Base-by-base conservation (phyloP, 2,113 vertebrate species). In the Peromyscus polionotus region DNA sequence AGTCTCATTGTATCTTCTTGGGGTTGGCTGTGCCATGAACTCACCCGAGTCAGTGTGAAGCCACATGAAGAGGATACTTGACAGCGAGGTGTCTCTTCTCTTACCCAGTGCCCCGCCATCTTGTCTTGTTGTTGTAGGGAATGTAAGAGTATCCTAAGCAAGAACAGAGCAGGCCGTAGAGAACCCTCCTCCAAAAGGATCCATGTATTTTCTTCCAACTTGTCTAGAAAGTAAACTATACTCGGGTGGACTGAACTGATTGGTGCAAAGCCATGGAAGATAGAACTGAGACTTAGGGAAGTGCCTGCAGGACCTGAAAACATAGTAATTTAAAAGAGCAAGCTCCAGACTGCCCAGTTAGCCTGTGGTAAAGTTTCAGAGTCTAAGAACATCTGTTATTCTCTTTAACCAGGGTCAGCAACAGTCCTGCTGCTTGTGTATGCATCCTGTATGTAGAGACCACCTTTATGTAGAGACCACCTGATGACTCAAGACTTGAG, bases 171-270 rank as follows among this genome's bases (percentile, higher is more conserved):
- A 83, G 51, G n/a, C 28, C 14, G n/a, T 11, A 36, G 84, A 48
- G 65, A 42, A 61, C 76, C 17, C 42, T 65, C 22, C 57, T 33
- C 42, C 26, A 73, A 39, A 48, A 77, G 28, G 51, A 51, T 20
- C 70, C 6, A 0, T 48, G 10, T 76, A 9, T 54, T 83, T 36
- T 88, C 26, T 39, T 33, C 16, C 68, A 61, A 80, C 16, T 63
- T 75, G 65, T 54, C 33, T 75, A 76, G 88, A 92, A 91, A 84
- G 48, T 87, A 77, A 88, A 36, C 57, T 79, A 73, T 80, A 61
- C 4, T 54, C 19, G 61, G 14, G 28, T 81, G 8, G 1, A 87
- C 67, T 76, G 5, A 9, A 31, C 13, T 63, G 16, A 54, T 22
- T 51, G 45, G 12, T 59, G 11, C 77, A 42, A 31, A 65, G 4